Evolutionary conservation across 1,140 invertebrate species (phyloP), one percentile per base, ranked within the genome.

Genomic region (Hycleus cichorii): DNA sequence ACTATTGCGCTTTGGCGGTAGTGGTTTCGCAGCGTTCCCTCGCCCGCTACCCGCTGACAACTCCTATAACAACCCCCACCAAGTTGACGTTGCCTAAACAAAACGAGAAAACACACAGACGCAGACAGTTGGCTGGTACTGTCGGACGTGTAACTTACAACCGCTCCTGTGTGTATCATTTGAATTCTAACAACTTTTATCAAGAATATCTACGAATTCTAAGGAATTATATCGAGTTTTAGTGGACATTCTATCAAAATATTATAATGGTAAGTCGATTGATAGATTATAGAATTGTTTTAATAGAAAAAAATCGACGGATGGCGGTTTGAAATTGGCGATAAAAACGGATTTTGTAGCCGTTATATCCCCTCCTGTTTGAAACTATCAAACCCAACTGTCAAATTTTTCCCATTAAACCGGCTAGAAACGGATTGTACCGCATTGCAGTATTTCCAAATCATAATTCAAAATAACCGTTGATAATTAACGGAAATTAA

Each of bases 181-280:
- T 32, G 32, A 32, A 32, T 32, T 32, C 2, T 7, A 32, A 32
- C 4, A 32, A 32, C 4, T 32, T 32, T 32, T 32, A 5, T 5
- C 18, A 18, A 18, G 18, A 18, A 18, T 18, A 18, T 18, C 18
- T 7, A 32, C 32, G 2, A 32, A 32, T 32, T 32, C 32, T 32
- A 32, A 32, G 64, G 59, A 55, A 50, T 62, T 60, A 58, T 64
- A 59, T 59, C 50, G 62, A 66, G 7, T 12, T 10, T 61, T 62
- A 63, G 59, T 64, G 64, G 52, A 57, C 63, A 68, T 18, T 66
- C 67, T 63, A 32, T 32, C 59, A 58, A 70, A 68, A 68, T 68
- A 70, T 80, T 77, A 77, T 72, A 73, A 81, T 81, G 80, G 80
- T 81, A 76, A 80, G 80, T 71, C 65, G 12, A 27, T 39, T 32